Evolutionary conservation across 2,113 vertebrate genomes (phyloP), one percentile per base, ranked within the genome.

Genomic region (Pholis gunnellus): DNA sequence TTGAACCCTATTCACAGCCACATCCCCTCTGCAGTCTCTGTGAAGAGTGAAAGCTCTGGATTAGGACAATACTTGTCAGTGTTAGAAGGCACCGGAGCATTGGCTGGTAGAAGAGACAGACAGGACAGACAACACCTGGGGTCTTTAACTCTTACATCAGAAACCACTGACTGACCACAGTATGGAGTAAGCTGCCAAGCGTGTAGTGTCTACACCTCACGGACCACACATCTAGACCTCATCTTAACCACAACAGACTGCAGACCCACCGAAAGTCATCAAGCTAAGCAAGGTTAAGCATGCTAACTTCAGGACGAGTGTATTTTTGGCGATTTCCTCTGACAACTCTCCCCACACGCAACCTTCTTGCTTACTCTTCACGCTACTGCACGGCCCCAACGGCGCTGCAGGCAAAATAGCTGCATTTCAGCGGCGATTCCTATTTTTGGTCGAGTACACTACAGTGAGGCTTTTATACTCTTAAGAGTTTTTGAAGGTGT

Each of bases 11-110:
- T 80, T 82, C 83, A 77, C 78, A 87, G 86, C 75, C 81, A 82
- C 83, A 80, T 88, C 78, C 84, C 50, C 77, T 86, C 84, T 84
- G 86, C 81, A 88, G 86, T 88, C 88, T 86, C 89, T 79, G 81
- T 78, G 78, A 84, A 71, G 82, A 88, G 91, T 89, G 84, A 92
- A 93, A 93, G 92, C 92, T 93, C 91, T 81, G 91, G 87, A 89
- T 91, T 78, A 71, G 92, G 91, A 94, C 92, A 94, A 94, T 94
- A 93, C 92, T 91, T 91, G 93, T 94, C 93, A 93, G 93, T 93
- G 91, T 92, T 94, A 89, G 84, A 94, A 94, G 94, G 94, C 94
- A 94, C 91, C 90, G 90, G 91, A 94, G 90, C 92, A 85, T 91
- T 82, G 89, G 94, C 94, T 94, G 94, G 91, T 93, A 84, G 88